Evolutionary conservation across 2,888 invertebrate species (phyloP).

Genomic region (Kryphioiulus occultus): DNA sequence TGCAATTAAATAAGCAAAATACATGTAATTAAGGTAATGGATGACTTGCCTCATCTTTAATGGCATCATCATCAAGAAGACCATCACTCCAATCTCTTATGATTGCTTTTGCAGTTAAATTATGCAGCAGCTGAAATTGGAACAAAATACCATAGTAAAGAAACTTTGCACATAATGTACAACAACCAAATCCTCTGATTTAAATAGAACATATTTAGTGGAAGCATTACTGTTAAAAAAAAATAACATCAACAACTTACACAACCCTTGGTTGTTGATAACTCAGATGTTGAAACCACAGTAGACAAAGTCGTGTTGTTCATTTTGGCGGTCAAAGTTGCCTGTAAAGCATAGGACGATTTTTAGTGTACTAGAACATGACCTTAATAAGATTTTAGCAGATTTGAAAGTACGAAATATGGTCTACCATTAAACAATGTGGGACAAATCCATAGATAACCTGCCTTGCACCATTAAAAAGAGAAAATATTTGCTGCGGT

Average conservation of each 20-base stretch:
- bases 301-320: conserved; percentile 42
- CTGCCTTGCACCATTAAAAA: conserved; percentile 52
- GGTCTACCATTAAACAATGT: conserved; percentile 49
- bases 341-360: conserved; percentile 29
- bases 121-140: conserved; percentile 46
- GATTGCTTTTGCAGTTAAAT: conserved; percentile 50
- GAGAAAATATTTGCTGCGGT: conserved; percentile 46
- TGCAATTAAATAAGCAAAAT: too few relatives aligned
- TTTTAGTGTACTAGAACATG: neutral
- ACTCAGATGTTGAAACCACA: conserved; percentile 51
- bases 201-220: neutral
- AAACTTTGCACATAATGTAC: neutral
- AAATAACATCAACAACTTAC: neutral
- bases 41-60: conserved; percentile 44
- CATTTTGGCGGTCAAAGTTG: conserved; percentile 48
- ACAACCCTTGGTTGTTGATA: conserved; percentile 48
- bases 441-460: conserved; percentile 53
- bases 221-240: neutral
- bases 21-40: neutral
- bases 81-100: conserved; percentile 51
- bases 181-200: neutral
- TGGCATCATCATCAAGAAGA: conserved; percentile 30
- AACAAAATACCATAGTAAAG: neutral
- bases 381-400: neutral
- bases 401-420: neutral